Percentiles rank a stretch among this genome's conserved stretches.
These are phyloP conservation scores for Lasioglossum vierecki DNA, from an alignment of 2,888 invertebrate species.

Conservation along the genomic window DNA sequence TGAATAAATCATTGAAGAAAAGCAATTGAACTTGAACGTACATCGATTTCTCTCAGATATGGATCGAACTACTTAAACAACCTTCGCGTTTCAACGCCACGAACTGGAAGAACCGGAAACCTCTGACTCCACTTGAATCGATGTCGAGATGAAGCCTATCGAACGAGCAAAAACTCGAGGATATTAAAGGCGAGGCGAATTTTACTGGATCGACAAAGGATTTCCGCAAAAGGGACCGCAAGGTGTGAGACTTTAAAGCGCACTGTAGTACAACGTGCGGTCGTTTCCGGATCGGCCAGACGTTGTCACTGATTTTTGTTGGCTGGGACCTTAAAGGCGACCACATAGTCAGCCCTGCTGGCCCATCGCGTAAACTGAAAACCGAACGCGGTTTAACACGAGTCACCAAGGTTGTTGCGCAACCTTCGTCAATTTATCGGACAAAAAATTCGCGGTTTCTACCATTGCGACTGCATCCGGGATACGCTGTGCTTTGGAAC, in stretches of 20 bases:
- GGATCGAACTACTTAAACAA: not conserved
- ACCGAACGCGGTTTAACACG: slow-evolving; percentile 25
- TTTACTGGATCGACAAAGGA: slow-evolving; percentile 8
- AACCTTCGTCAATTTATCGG: slow-evolving; percentile 33
- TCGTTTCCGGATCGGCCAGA: slow-evolving; percentile 9
- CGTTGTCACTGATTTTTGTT: slow-evolving; percentile 36
- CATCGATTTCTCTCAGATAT: not conserved
- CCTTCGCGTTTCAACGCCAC: not conserved
- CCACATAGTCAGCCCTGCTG: slow-evolving; percentile 23
- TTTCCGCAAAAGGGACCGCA: slow-evolving; percentile 5
- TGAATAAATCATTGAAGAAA: not conserved
- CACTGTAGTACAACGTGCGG: slow-evolving; percentile 17
- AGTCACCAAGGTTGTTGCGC: slow-evolving; percentile 20
- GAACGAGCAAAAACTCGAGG: not conserved
- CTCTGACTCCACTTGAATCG: slow-evolving; percentile 18
- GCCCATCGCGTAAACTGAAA: slow-evolving; percentile 28
- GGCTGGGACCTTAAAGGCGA: slow-evolving; percentile 44
- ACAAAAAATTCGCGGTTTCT: not conserved
- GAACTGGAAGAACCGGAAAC: slow-evolving; percentile 18
- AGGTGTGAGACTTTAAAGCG: not conserved
- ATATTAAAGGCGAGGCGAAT: slow-evolving; percentile 31
- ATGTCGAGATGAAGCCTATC: slow-evolving; percentile 8
- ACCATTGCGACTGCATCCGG: not conserved
- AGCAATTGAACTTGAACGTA: not conserved
- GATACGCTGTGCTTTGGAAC: not conserved